Evolutionary conservation across 2,888 invertebrate genomes (phyloP), one percentile per base, ranked within the genome.

Genomic region (Halocaridina rubra): DNA sequence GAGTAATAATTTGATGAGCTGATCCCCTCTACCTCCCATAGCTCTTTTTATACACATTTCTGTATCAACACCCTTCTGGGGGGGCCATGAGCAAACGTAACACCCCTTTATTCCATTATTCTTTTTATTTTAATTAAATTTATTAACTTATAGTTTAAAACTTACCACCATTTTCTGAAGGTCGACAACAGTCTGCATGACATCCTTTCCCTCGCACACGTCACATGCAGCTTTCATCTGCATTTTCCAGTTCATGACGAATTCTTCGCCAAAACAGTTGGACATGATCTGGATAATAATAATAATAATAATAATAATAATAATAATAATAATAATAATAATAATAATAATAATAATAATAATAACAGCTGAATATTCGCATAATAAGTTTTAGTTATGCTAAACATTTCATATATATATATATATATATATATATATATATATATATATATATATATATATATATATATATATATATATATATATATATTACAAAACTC

Each of bases 81-180:
- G n/a, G n/a, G n/a, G n/a, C n/a, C n/a, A n/a, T n/a, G n/a, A n/a
- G n/a, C n/a, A n/a, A n/a, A n/a, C n/a, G n/a, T n/a, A n/a, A n/a
- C n/a, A n/a, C n/a, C n/a, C n/a, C n/a, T n/a, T n/a, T n/a, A n/a
- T n/a, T n/a, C n/a, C n/a, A n/a, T n/a, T n/a, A n/a, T n/a, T n/a
- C n/a, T n/a, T n/a, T n/a, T n/a, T n/a, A n/a, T n/a, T n/a, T n/a
- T n/a, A n/a, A n/a, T n/a, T n/a, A n/a, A n/a, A n/a, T n/a, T n/a
- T n/a, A n/a, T n/a, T n/a, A n/a, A n/a, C n/a, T n/a, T n/a, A n/a
- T n/a, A n/a, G n/a, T n/a, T n/a, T n/a, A n/a, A n/a, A n/a, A n/a
- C 72, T 39, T 22, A 74, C 72, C 72, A 74, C 8, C 24, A 74
- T 74, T 1, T 32, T 46, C 13, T 74, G 72, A 46, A 74, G 27